phyloP scores from a whole-genome alignment of 1,140 invertebrate genomes.

The Diplogasteroides magnus region DNA sequence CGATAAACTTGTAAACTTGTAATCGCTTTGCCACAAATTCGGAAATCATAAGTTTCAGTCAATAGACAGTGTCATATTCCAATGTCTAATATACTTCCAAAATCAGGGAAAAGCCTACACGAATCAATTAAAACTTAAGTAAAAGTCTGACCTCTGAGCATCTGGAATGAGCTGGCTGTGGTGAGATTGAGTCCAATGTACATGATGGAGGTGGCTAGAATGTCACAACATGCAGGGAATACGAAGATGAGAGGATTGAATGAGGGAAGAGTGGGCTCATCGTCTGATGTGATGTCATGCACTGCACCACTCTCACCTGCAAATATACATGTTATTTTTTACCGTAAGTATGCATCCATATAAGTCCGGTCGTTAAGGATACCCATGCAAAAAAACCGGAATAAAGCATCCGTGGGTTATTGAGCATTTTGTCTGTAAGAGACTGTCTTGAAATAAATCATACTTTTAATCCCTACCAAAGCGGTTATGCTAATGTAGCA shows the following conservation, averaged over 20 bases:
- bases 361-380: too few species aligned
- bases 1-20: too few species aligned
- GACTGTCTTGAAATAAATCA: not conserved
- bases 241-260: slow-evolving; percentile 70
- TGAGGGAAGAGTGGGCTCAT: slow-evolving; percentile 42
- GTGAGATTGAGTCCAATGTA: slow-evolving; percentile 85
- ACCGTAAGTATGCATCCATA: too few species aligned
- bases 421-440: too few species aligned
- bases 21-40: slow-evolving; percentile 8
- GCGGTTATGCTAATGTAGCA: too few species aligned
- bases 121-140: not conserved
- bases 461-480: too few species aligned
- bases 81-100: too few species aligned
- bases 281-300: slow-evolving; percentile 33
- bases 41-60: too few species aligned
- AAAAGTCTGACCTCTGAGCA: slow-evolving; percentile 72
- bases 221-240: slow-evolving; percentile 58
- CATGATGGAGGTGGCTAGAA: slow-evolving; percentile 59
- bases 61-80: too few species aligned
- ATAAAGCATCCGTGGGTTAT: not conserved
- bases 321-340: not conserved
- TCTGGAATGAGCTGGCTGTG: slow-evolving; percentile 89
- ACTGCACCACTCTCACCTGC: slow-evolving; percentile 34
- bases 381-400: not conserved
- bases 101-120: too few species aligned